Percentiles rank a stretch among this genome's conserved stretches.
Conservation (phyloP, 2,888 invertebrate genomes). For the Rutpela maculata region DNA sequence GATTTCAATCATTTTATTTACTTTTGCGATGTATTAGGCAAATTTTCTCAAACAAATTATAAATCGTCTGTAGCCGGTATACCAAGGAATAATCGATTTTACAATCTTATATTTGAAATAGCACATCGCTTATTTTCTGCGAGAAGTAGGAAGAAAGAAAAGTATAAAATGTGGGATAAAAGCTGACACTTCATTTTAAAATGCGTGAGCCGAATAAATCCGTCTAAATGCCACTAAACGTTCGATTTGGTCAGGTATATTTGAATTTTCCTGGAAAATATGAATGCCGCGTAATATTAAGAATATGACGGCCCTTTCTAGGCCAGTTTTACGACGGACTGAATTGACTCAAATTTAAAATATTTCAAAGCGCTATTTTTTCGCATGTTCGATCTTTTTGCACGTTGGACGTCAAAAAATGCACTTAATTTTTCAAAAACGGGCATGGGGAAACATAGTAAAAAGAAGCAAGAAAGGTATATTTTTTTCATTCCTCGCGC, state of each 20-base stretch:
- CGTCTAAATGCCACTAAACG: slow-evolving; percentile 17
- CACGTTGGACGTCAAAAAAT: no score
- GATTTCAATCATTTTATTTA: background rate
- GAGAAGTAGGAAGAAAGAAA: slow-evolving; percentile 12
- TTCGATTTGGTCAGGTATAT: slow-evolving; percentile 2
- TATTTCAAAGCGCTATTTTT: no score
- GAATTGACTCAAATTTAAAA: no score
- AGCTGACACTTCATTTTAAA: slow-evolving; percentile 17
- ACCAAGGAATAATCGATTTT: slow-evolving; percentile 15
- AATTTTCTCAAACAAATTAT: slow-evolving; percentile 8
- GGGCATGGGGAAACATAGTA: no score
- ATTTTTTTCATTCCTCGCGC: no score
- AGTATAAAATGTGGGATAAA: slow-evolving; percentile 26
- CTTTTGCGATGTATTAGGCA: background rate
- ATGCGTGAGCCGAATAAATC: slow-evolving; percentile 25
- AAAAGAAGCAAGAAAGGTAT: no score
- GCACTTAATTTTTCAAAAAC: no score
- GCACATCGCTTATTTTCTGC: slow-evolving; percentile 5
- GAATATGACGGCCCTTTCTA: no score
- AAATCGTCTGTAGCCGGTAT: background rate
- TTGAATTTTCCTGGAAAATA: background rate
- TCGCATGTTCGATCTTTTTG: no score
- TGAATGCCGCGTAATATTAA: background rate
- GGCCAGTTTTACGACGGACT: no score
- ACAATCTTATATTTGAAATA: slow-evolving; percentile 22